Conservation (phyloP, 2,113 vertebrate genomes). For the Rhinogobius similis region DNA sequence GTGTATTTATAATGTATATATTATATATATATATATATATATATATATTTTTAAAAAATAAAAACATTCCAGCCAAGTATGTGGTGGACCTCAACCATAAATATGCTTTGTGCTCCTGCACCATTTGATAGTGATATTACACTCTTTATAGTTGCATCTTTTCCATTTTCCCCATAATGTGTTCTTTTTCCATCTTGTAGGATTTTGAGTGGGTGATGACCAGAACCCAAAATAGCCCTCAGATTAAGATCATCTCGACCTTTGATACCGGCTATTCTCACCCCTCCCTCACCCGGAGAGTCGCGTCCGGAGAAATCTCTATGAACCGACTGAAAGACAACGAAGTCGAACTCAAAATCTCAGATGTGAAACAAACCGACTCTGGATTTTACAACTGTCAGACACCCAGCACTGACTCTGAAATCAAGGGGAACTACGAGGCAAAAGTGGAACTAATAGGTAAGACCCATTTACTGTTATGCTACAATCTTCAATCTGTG, state of each 20-base stretch:
- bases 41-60: no score
- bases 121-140: no score
- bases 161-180: not conserved
- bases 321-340: slow-evolving; percentile 80
- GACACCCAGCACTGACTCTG: slow-evolving; percentile 91
- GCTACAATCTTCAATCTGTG: no score
- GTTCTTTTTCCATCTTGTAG: slow-evolving; percentile 49
- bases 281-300: slow-evolving; percentile 73
- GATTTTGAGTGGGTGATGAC: slow-evolving; percentile 91
- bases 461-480: slow-evolving; percentile 38
- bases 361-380: slow-evolving; percentile 77
- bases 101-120: no score
- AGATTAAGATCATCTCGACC: slow-evolving; percentile 84
- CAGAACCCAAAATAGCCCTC: accelerated
- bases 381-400: slow-evolving; percentile 86
- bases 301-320: slow-evolving; percentile 78
- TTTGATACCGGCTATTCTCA: slow-evolving; percentile 85
- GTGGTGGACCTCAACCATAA: no score
- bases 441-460: slow-evolving; percentile 87
- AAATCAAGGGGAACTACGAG: slow-evolving; percentile 88
- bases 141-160: no score
- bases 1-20: no score
- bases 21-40: no score
- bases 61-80: no score
- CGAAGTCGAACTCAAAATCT: slow-evolving; percentile 85